Evolutionary conservation across 2,888 invertebrate species (phyloP), one percentile per base, ranked within the genome.

Genomic region (Dioctria rufipes): DNA sequence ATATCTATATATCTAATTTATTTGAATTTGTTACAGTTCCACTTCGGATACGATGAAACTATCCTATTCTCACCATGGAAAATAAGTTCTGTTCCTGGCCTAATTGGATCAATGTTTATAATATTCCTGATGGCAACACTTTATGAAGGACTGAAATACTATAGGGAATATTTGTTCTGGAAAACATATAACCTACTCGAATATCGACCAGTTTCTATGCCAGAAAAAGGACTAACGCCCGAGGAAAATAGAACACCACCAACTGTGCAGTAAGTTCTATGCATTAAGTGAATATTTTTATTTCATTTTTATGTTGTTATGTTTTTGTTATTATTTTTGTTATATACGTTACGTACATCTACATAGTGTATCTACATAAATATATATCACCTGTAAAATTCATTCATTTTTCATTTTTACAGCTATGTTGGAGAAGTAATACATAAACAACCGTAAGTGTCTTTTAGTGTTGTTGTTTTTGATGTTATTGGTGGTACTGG

Each of bases 61-160:
- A 94, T 97, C 80, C 91, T 97, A 4, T 97, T 97, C 88, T 92
- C 94, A 80, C 92, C 92, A 89, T 97, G 97, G 97, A 92, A 92
- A 85, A 93, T 95, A 80, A 91, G 92, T 51, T 93, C 94, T 37
- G 87, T 93, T 80, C 93, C 94, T 65, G 95, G 95, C 81, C 92
- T 99, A 85, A 89, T 98, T 81, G 95, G 95, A 63, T 98, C 98
- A 4, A 97, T 98, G 91, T 90, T 98, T 83, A 95, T 95, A 66
- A 96, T 99, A 86, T 96, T 98, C 87, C 90, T 97, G 83, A 92
- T 98, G 92, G 98, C 98, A 5, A 92, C 97, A 78, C 90, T 98
- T 42, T 99, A 99, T 88, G 99, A 99, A 91, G 98, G 97, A 83
- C 89, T 92, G 3, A 92, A 92, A 87, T 92, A 92, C 86, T 92